Percentiles rank a stretch among this genome's conserved stretches.
Evolutionary conservation across 2,113 vertebrate species (phyloP).

Genomic region (Xiphophorus couchianus): DNA sequence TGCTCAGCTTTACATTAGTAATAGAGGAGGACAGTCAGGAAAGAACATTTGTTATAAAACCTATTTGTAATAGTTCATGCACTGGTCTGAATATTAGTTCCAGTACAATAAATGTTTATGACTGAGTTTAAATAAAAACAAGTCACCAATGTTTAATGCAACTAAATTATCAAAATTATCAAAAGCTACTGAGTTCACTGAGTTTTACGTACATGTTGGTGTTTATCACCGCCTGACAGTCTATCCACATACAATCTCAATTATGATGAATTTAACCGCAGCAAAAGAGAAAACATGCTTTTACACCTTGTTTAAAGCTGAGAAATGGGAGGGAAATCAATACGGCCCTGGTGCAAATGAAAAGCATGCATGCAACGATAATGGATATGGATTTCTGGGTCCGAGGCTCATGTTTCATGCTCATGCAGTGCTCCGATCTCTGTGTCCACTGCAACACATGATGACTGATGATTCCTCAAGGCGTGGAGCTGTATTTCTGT

Average conservation of each 20-base stretch:
- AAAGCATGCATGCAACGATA: constrained; percentile 67
- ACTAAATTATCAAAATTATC: no score
- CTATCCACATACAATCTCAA: constrained; percentile 9
- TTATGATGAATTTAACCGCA: constrained; percentile 33
- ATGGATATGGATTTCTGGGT: constrained; percentile 75
- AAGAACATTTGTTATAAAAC: neutral
- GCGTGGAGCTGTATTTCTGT: constrained; percentile 23
- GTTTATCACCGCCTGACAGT: constrained; percentile 38
- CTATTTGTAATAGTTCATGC: neutral
- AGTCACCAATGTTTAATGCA: neutral
- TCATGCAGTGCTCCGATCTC: constrained; percentile 36
- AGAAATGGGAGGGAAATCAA: constrained; percentile 62
- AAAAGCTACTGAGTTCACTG: constrained; percentile 1
- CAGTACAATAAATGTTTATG: neutral
- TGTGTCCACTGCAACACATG: constrained; percentile 26
- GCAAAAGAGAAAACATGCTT: constrained; percentile 45
- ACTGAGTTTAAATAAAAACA: neutral
- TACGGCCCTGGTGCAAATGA: constrained; percentile 61
- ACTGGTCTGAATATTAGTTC: constrained; percentile 1
- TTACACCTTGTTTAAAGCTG: constrained; percentile 43
- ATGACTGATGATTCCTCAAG: constrained; percentile 40
- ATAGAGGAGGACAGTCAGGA: neutral
- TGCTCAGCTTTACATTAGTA: constrained; percentile 5
- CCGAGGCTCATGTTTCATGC: constrained; percentile 64
- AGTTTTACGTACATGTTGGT: neutral